phyloP scores from a whole-genome alignment of 2,797 vertebrate species.

The Enteromius viviparus region DNA sequence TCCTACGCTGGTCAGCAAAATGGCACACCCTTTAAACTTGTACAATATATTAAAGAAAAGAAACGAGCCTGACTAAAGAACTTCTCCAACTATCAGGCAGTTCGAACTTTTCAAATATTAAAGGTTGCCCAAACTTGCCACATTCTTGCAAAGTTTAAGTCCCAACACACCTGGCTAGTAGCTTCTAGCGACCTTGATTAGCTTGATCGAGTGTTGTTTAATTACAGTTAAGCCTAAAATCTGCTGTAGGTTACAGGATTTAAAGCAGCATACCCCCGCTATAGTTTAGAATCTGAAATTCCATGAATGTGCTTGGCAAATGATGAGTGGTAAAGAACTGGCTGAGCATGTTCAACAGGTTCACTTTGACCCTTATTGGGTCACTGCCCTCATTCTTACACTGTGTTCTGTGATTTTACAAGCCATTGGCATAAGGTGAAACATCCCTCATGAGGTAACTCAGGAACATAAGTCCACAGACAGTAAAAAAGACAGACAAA shows the following conservation, averaged over 20 bases:
- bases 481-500: not conserved
- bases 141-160: not conserved
- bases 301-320: slow-evolving; percentile 2
- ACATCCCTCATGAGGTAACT: not conserved
- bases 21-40: slow-evolving; percentile 23
- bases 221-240: not conserved
- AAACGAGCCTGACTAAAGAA: not conserved
- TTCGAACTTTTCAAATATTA: not conserved
- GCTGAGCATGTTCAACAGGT: slow-evolving; percentile 67
- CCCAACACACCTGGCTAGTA: not conserved
- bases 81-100: not conserved
- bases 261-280: not conserved
- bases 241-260: not conserved
- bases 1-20: not conserved
- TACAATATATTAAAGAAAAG: not conserved
- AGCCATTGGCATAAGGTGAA: not conserved
- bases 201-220: not conserved
- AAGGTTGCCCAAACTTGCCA: not conserved
- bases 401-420: slow-evolving; percentile 5
- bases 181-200: not conserved
- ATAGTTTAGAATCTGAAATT: not conserved
- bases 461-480: not conserved
- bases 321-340: slow-evolving; percentile 48
- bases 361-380: slow-evolving; percentile 33
- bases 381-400: slow-evolving; percentile 18